These are phyloP conservation scores for Calidris pygmaea DNA, from an alignment of 2,113 vertebrate genomes.

Conservation along the genomic window DNA sequence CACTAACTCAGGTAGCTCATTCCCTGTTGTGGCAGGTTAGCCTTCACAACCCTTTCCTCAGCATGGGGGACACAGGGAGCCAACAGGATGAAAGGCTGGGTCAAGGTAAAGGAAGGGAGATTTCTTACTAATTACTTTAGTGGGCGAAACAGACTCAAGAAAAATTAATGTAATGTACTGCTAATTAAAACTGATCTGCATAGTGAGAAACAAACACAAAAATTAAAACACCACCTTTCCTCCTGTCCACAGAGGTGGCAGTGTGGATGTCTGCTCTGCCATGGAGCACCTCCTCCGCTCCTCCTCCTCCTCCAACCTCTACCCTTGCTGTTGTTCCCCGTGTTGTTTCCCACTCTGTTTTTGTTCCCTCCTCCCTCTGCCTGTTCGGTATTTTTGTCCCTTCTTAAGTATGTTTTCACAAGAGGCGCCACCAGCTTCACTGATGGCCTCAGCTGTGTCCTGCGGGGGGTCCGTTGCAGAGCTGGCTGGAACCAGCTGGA, in stretches of 20 bases:
- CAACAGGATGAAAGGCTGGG: not conserved
- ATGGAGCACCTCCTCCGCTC: not conserved
- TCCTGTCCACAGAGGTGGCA: not conserved
- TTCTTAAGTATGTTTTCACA: not conserved
- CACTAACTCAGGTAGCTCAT: not conserved
- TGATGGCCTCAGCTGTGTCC: not conserved
- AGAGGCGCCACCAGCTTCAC: not conserved
- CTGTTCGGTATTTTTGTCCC: not conserved
- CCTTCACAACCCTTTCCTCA: not conserved
- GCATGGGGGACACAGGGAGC: accelerated
- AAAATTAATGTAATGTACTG: not conserved
- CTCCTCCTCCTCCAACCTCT: not conserved
- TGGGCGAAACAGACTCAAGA: not conserved
- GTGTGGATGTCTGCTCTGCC: not conserved
- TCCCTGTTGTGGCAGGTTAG: not conserved
- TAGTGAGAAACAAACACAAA: not conserved
- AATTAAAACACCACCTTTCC: not conserved
- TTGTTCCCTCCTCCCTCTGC: not conserved
- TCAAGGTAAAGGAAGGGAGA: not conserved
- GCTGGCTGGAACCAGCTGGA: not conserved
- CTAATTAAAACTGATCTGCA: not conserved
- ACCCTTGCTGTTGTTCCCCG: not conserved
- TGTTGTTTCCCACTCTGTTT: not conserved
- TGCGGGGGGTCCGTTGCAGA: accelerated
- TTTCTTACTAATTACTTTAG: not conserved